Percentiles rank a stretch among this genome's conserved stretches.
Conservation (phyloP, 1,140 invertebrate species). For the Whitmania pigra region DNA sequence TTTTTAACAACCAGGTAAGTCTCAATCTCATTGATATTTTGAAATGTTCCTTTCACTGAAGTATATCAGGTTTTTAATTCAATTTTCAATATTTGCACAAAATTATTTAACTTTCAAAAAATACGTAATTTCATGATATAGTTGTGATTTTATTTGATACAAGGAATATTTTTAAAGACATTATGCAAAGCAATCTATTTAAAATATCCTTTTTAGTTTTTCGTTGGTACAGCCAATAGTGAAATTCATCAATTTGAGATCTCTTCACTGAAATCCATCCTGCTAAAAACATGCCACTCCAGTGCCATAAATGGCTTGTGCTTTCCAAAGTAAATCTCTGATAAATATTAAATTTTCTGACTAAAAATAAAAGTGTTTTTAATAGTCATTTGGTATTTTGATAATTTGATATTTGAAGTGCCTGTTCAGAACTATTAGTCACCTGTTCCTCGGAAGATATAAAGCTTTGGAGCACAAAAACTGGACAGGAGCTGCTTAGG, state of each 20-base stretch:
- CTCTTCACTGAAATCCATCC: conserved; percentile 52
- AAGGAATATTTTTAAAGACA: too few species aligned
- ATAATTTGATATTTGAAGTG: conserved; percentile 32
- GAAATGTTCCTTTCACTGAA: too few species aligned
- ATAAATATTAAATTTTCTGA: too few species aligned
- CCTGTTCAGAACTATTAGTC: conserved; percentile 59
- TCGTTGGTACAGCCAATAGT: conserved; percentile 59
- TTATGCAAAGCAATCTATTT: too few species aligned
- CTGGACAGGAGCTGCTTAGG: conserved; percentile 63
- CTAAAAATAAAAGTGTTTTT: not conserved
- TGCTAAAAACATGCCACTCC: conserved; percentile 68
- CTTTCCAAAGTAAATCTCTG: conserved; percentile 60
- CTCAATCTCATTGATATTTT: too few species aligned
- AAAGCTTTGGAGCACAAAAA: conserved; percentile 64
- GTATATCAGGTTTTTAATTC: too few species aligned
- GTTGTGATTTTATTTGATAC: too few species aligned
- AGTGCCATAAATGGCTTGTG: conserved; percentile 63
- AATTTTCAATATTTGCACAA: too few species aligned
- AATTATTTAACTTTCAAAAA: too few species aligned
- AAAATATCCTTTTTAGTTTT: conserved; percentile 37
- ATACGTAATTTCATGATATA: too few species aligned
- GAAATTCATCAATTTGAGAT: conserved; percentile 69
- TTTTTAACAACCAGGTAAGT: not conserved
- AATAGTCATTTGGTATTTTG: too few species aligned
- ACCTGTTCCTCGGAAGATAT: conserved; percentile 69